Conservation (phyloP, 2,888 invertebrate genomes). For the Polymixis lichenea region DNA sequence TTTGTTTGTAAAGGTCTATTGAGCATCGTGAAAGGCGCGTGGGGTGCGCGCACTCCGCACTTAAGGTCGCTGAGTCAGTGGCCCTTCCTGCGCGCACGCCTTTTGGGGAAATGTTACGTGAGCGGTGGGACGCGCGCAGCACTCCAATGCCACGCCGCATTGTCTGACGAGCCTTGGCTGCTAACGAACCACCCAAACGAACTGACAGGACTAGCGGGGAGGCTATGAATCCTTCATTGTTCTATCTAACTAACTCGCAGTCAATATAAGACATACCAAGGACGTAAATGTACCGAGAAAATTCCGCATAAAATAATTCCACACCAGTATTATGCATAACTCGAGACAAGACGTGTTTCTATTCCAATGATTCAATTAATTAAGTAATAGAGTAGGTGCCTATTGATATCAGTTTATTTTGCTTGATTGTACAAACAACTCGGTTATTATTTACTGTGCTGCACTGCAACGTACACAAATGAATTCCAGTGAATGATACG, state of each 20-base stretch:
- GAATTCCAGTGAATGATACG: slow-evolving; percentile 33
- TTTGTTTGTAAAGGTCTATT: slow-evolving; percentile 73
- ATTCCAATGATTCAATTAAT: slow-evolving; percentile 35
- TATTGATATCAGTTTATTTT: slow-evolving; percentile 29
- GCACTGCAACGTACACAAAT: slow-evolving; percentile 45
- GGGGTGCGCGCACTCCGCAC: slow-evolving; percentile 72
- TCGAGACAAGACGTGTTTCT: slow-evolving; percentile 38
- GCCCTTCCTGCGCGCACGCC: slow-evolving; percentile 86
- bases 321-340: slow-evolving; percentile 18
- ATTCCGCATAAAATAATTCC: slow-evolving; percentile 36
- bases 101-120: slow-evolving; percentile 86
- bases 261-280: slow-evolving; percentile 25
- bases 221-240: slow-evolving; percentile 65
- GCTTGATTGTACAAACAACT: slow-evolving; percentile 30
- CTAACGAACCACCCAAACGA: slow-evolving; percentile 63
- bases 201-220: slow-evolving; percentile 59
- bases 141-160: slow-evolving; percentile 79
- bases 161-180: slow-evolving; percentile 71
- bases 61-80: slow-evolving; percentile 86
- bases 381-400: slow-evolving; percentile 22
- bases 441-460: slow-evolving; percentile 30
- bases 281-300: slow-evolving; percentile 12
- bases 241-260: slow-evolving; percentile 44
- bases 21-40: slow-evolving; percentile 85
- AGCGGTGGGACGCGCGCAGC: slow-evolving; percentile 81